phyloP scores from a whole-genome alignment of 2,888 invertebrate species.

The Drosophila borborema region DNA sequence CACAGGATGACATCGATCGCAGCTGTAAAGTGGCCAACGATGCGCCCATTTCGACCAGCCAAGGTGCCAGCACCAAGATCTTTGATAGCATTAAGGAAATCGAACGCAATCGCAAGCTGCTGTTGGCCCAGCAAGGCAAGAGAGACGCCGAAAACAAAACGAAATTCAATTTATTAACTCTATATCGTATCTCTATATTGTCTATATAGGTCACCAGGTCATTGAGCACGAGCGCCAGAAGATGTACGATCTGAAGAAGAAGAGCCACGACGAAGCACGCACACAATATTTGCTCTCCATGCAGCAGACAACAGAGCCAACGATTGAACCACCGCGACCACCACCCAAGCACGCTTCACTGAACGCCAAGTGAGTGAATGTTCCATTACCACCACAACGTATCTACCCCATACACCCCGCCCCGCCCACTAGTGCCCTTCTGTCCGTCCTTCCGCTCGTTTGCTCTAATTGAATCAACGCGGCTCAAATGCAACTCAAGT shows the following conservation, averaged over 20 bases:
- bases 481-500: slow-evolving; percentile 11
- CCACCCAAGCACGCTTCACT: slow-evolving; percentile 25
- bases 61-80: slow-evolving; percentile 90
- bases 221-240: slow-evolving; percentile 96
- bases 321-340: slow-evolving; percentile 13
- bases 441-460: background rate
- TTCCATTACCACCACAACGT: slow-evolving; percentile 4
- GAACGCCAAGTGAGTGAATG: slow-evolving; percentile 63
- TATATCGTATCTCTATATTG: background rate
- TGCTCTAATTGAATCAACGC: slow-evolving; percentile 57
- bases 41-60: slow-evolving; percentile 90
- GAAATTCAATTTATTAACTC: background rate
- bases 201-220: slow-evolving; percentile 91
- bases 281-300: slow-evolving; percentile 92
- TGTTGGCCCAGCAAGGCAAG: slow-evolving; percentile 95
- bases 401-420: too few relatives aligned
- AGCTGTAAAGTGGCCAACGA: slow-evolving; percentile 95
- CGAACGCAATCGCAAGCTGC: slow-evolving; percentile 93
- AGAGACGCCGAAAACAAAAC: too few relatives aligned
- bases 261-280: slow-evolving; percentile 95
- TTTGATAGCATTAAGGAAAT: slow-evolving; percentile 95
- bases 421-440: background rate
- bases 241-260: slow-evolving; percentile 93
- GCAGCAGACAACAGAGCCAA: slow-evolving; percentile 39
- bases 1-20: slow-evolving; percentile 94